Evolutionary conservation across 1,140 invertebrate genomes (phyloP).

Genomic region (Pseudomyrmex concolor): DNA sequence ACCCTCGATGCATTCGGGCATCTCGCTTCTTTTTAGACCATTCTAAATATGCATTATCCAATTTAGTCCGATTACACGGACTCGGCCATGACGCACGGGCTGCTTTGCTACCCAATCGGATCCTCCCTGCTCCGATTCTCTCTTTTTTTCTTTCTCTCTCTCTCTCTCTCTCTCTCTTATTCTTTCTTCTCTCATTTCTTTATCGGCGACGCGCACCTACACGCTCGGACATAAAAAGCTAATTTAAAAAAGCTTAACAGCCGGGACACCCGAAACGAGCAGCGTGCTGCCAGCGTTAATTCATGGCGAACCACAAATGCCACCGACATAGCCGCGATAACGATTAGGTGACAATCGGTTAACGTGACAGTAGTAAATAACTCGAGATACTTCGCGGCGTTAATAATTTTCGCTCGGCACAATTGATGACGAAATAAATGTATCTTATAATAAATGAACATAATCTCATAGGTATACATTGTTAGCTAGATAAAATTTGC

Average conservation of each 20-base stretch:
- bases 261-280: conserved; percentile 65
- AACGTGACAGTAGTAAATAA: conserved; percentile 23
- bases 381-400: background rate
- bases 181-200: conserved; percentile 4
- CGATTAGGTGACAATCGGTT: conserved; percentile 60
- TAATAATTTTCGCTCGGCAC: conserved; percentile 13
- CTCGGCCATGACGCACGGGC: conserved; percentile 63
- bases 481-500: no score
- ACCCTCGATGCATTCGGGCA: conserved; percentile 45
- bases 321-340: conserved; percentile 52
- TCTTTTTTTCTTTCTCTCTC: conserved; percentile 12
- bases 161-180: background rate
- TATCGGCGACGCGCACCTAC: conserved; percentile 58
- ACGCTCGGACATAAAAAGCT: conserved; percentile 77
- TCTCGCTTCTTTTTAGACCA: conserved; percentile 59
- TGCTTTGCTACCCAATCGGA: conserved; percentile 68
- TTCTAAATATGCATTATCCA: conserved; percentile 80
- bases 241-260: conserved; percentile 80
- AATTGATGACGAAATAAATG: background rate
- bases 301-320: conserved; percentile 65
- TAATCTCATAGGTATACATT: background rate
- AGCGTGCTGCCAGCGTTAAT: conserved; percentile 66
- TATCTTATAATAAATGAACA: background rate
- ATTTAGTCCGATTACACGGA: conserved; percentile 81
- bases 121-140: conserved; percentile 32